phyloP scores from a whole-genome alignment of 2,113 vertebrate genomes.

The Psittacus erithacus region DNA sequence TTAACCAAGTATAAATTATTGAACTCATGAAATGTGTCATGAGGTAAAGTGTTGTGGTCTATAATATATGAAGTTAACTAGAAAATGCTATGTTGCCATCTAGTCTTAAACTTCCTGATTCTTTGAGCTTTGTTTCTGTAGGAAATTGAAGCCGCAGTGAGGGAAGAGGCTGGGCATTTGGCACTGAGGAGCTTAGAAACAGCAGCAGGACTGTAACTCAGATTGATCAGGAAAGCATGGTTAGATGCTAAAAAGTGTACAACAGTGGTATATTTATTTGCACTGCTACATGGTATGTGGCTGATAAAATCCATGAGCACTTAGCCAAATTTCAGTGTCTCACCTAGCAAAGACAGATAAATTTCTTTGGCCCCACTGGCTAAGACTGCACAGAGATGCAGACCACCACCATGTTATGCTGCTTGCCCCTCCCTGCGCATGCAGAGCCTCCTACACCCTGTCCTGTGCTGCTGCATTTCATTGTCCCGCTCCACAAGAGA shows the following conservation, averaged over 20 bases:
- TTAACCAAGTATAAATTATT: not conserved
- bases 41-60: not conserved
- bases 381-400: not conserved
- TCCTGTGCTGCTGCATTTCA: not conserved
- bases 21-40: not conserved
- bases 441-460: not conserved
- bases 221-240: not conserved
- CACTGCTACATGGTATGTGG: not conserved
- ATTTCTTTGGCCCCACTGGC: not conserved
- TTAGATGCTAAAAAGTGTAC: not conserved
- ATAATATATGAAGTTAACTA: not conserved
- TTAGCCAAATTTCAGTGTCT: not conserved
- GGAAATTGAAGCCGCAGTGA: not conserved
- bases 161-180: not conserved
- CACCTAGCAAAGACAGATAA: not conserved
- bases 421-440: accelerated
- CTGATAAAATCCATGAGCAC: not conserved
- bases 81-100: not conserved
- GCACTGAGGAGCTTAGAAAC: not conserved
- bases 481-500: not conserved
- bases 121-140: not conserved
- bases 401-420: not conserved
- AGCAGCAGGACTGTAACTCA: not conserved
- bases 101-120: not conserved
- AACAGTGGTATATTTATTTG: not conserved